A percentile compares a stretch with the other conserved stretches of the same genome.
These are phyloP conservation scores for Chionoecetes opilio DNA, from an alignment of 1,140 invertebrate species.

Conservation along the genomic window DNA sequence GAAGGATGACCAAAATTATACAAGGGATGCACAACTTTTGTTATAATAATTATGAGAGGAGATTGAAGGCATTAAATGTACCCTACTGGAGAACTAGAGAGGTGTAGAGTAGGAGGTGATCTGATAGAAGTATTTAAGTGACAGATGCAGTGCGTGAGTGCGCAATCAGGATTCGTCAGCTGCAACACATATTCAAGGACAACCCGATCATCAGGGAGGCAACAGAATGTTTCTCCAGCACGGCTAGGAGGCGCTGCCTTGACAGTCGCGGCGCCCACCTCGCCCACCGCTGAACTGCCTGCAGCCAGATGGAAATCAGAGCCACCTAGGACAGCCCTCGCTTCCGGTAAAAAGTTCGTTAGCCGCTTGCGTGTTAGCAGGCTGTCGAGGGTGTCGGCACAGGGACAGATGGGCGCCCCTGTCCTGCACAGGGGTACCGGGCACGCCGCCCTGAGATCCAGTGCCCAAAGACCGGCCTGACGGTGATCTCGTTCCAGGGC, in stretches of 20 bases:
- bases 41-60: no score
- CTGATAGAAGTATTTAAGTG: no score
- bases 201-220: background rate
- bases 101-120: no score
- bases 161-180: no score
- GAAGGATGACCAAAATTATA: no score
- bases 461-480: background rate
- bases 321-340: slow-evolving; percentile 16
- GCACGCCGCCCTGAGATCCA: background rate
- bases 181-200: no score
- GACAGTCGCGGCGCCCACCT: background rate
- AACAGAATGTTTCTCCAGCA: background rate
- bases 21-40: no score
- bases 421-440: background rate
- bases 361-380: background rate
- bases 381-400: background rate
- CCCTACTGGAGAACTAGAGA: no score
- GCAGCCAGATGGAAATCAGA: background rate
- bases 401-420: slow-evolving; percentile 39
- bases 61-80: no score
- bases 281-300: background rate
- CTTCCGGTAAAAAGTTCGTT: slow-evolving; percentile 79
- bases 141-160: no score
- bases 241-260: background rate
- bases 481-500: background rate